These are phyloP conservation scores for Semotilus atromaculatus DNA, from an alignment of 2,797 vertebrate species.

Conservation along the genomic window DNA sequence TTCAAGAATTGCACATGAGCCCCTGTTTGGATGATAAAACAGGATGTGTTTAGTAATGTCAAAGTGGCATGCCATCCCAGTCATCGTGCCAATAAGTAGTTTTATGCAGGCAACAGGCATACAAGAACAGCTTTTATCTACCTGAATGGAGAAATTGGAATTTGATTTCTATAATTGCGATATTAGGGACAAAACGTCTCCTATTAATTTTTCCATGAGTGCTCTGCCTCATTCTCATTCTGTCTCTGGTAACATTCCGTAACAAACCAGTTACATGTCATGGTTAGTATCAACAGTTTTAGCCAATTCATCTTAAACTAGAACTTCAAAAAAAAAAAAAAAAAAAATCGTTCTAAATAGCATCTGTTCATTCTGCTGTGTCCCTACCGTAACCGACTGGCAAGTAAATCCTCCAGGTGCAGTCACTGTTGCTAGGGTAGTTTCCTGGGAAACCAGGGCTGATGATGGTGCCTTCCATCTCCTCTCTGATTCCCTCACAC, in stretches of 20 bases:
- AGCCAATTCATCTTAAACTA: not conserved
- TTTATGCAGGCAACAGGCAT: not conserved
- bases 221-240: not conserved
- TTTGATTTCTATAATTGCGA: not conserved
- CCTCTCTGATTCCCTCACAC: conserved; percentile 91
- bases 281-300: not conserved
- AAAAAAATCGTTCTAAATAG: not conserved
- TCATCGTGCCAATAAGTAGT: not conserved
- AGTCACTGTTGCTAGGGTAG: conserved; percentile 98
- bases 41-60: not conserved
- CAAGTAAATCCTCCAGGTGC: conserved; percentile 94
- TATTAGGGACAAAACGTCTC: not conserved
- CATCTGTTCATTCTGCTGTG: conserved; percentile 27
- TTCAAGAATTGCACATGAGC: conserved; percentile 96
- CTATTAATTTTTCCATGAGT: not conserved
- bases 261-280: not conserved
- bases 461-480: conserved; percentile 96
- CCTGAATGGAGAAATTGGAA: not conserved
- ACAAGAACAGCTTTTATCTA: no score
- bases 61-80: not conserved
- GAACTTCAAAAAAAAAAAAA: no score
- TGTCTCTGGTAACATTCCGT: not conserved
- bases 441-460: conserved; percentile 98
- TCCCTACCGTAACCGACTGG: conserved; percentile 94
- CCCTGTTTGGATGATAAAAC: conserved; percentile 73